phyloP scores from a whole-genome alignment of 2,797 vertebrate species.

The Basileuterus tristriatus region DNA sequence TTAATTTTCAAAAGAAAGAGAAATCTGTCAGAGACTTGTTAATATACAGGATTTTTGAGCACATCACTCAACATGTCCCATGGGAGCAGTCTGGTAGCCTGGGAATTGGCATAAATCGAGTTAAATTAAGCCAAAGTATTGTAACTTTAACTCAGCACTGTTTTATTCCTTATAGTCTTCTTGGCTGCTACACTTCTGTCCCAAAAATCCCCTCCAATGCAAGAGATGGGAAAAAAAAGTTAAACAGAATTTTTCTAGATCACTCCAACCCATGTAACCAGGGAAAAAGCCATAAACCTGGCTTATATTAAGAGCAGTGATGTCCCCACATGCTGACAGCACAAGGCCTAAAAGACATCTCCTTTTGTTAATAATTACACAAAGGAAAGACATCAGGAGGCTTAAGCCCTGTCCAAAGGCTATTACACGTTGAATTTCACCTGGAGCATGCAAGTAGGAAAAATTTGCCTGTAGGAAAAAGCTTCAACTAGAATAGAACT shows the following conservation, averaged over 20 bases:
- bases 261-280: accelerated
- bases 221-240: background rate
- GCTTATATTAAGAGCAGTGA: background rate
- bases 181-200: background rate
- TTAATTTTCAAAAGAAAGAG: background rate
- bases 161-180: background rate
- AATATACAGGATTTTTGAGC: background rate
- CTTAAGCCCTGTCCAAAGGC: background rate
- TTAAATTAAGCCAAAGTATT: background rate
- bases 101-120: background rate
- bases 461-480: background rate
- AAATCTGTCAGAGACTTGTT: background rate
- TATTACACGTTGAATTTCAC: background rate
- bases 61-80: background rate
- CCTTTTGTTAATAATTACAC: background rate
- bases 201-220: background rate
- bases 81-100: background rate
- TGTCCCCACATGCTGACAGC: background rate
- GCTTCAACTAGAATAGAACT: background rate
- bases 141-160: background rate
- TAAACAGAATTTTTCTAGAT: background rate
- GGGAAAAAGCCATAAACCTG: background rate
- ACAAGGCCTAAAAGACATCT: background rate
- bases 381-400: background rate
- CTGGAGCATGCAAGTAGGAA: background rate